Evolutionary conservation across 2,888 invertebrate species (phyloP).

Genomic region (Cotesia congregata): DNA sequence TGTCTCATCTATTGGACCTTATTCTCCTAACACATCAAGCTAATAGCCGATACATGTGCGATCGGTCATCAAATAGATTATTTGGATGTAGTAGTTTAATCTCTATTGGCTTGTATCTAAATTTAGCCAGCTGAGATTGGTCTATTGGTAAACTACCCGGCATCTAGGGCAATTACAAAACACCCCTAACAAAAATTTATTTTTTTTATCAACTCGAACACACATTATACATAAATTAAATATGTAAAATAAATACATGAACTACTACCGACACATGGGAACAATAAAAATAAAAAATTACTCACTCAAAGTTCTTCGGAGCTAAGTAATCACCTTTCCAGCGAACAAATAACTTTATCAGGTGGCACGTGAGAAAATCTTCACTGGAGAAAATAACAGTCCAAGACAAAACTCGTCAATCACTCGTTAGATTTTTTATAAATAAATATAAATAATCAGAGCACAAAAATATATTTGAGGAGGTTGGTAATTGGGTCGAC

Average conservation of each 20-base stretch:
- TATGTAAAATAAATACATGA: too few species aligned
- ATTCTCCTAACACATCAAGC: background rate
- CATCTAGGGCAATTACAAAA: slow-evolving; percentile 63
- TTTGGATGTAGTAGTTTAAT: slow-evolving; percentile 6
- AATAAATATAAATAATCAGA: background rate
- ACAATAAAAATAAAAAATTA: too few species aligned
- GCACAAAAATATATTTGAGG: background rate
- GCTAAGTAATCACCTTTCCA: too few species aligned
- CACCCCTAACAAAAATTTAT: slow-evolving; percentile 47
- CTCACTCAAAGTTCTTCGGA: too few species aligned
- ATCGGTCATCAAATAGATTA: slow-evolving; percentile 35
- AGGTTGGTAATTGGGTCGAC: too few species aligned
- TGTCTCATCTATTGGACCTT: background rate
- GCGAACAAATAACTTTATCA: background rate
- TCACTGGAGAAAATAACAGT: too few species aligned
- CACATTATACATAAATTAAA: background rate
- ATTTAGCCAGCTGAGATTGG: slow-evolving; percentile 50
- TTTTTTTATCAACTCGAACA: slow-evolving; percentile 12
- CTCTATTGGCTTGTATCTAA: slow-evolving; percentile 45
- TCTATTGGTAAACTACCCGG: slow-evolving; percentile 61
- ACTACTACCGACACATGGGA: too few species aligned
- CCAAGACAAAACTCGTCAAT: slow-evolving; percentile 17
- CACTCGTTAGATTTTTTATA: slow-evolving; percentile 29
- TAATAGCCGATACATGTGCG: slow-evolving; percentile 13
- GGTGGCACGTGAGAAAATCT: slow-evolving; percentile 13